Percentiles rank a stretch among this genome's conserved stretches.
phyloP scores from a whole-genome alignment of 2,797 vertebrate genomes.

The Sebastes steindachneri region DNA sequence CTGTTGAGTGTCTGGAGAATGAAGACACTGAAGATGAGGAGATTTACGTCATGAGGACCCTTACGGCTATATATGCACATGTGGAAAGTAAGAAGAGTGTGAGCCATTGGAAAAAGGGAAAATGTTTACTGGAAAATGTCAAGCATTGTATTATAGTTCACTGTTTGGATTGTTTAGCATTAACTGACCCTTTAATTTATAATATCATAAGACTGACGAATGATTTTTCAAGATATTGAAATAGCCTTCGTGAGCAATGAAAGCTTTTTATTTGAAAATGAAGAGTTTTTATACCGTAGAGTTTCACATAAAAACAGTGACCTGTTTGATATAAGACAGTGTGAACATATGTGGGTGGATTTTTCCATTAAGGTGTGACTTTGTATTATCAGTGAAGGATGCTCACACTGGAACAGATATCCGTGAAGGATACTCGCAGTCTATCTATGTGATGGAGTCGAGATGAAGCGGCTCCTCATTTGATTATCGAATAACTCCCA shows the following conservation, averaged over 20 bases:
- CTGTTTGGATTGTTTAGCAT: not conserved
- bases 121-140: not conserved
- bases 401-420: conserved; percentile 4
- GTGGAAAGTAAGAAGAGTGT: not conserved
- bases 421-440: not conserved
- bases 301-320: not conserved
- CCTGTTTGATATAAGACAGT: not conserved
- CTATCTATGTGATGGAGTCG: conserved; percentile 11
- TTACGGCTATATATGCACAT: not conserved
- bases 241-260: not conserved
- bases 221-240: not conserved
- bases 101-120: not conserved
- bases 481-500: conserved; percentile 31
- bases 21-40: not conserved
- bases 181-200: not conserved
- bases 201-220: not conserved
- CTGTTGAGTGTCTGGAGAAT: not conserved
- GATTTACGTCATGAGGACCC: not conserved
- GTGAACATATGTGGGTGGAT: not conserved
- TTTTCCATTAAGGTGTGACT: not conserved
- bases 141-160: not conserved
- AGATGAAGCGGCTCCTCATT: conserved; percentile 22
- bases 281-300: not conserved
- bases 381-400: not conserved
- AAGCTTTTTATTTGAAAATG: not conserved